A percentile compares a stretch with the other conserved stretches of the same genome.
Evolutionary conservation across 2,113 vertebrate species (phyloP).

Genomic region (Scophthalmus maximus): DNA sequence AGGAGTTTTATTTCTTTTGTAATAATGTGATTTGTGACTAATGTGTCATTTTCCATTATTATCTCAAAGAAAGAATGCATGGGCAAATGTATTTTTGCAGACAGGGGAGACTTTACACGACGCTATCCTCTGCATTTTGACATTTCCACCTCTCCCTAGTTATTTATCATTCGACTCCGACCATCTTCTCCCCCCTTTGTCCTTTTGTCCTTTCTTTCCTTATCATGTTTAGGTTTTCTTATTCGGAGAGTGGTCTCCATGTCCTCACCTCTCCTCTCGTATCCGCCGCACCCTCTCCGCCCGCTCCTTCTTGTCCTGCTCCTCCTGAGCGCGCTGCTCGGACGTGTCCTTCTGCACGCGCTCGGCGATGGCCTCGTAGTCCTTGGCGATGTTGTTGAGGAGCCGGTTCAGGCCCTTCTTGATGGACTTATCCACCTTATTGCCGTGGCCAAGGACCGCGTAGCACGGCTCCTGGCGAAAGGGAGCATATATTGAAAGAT

Average conservation of each 20-base stretch:
- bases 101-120: too few species aligned
- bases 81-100: too few species aligned
- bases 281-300: constrained; percentile 89
- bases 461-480: constrained; percentile 90
- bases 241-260: too few species aligned
- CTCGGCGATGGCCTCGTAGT: constrained; percentile 92
- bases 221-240: too few species aligned
- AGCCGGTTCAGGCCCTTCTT: constrained; percentile 95
- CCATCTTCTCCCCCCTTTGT: neutral
- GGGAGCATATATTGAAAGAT: neutral
- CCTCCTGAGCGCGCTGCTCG: constrained; percentile 90
- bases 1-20: too few species aligned
- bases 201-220: neutral
- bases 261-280: constrained; percentile 89
- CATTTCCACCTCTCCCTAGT: too few species aligned
- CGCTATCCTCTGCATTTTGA: too few species aligned
- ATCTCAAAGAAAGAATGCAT: too few species aligned
- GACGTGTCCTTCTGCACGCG: constrained; percentile 92
- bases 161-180: too few species aligned
- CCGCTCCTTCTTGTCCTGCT: constrained; percentile 91
- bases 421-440: constrained; percentile 95
- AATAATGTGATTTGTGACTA: too few species aligned
- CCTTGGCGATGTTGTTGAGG: constrained; percentile 91
- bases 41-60: constrained; percentile 6
- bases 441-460: constrained; percentile 89